These are phyloP conservation scores for Cephonodes hylas DNA, from an alignment of 2,888 invertebrate genomes.

Conservation along the genomic window DNA sequence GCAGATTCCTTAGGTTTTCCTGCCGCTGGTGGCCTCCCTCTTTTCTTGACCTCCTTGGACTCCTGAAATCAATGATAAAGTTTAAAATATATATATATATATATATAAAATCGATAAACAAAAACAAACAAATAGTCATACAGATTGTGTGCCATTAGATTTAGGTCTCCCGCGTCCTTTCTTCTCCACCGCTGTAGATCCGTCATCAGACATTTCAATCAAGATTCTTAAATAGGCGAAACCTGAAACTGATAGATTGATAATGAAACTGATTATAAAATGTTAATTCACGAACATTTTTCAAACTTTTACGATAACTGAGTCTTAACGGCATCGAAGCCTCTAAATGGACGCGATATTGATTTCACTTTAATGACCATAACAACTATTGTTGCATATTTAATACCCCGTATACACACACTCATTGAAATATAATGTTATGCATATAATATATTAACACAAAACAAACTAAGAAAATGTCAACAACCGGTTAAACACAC, in stretches of 20 bases:
- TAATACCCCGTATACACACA: background rate
- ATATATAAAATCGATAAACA: constrained; percentile 6
- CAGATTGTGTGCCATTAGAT: constrained; percentile 75
- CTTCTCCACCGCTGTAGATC: constrained; percentile 76
- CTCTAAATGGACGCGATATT: constrained; percentile 10
- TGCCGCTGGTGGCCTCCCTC: constrained; percentile 70
- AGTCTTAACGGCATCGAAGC: background rate
- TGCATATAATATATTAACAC: constrained; percentile 16
- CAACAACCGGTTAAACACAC: constrained; percentile 44
- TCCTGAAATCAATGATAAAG: constrained; percentile 48
- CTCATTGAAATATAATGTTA: background rate
- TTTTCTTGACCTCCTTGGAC: constrained; percentile 73
- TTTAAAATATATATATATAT: background rate
- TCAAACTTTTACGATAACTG: background rate
- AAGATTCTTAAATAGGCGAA: constrained; percentile 14
- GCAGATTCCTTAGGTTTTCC: constrained; percentile 77
- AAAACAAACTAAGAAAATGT: constrained; percentile 43
- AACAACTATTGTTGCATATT: background rate
- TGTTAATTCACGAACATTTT: background rate
- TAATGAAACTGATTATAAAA: background rate
- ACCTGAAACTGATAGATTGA: constrained; percentile 21
- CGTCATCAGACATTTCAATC: constrained; percentile 76
- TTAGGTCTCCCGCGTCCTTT: constrained; percentile 78
- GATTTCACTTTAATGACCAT: constrained; percentile 4
- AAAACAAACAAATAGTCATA: constrained; percentile 29